Percentiles rank a stretch among this genome's conserved stretches.
phyloP scores from a whole-genome alignment of 2,113 vertebrate species.

The Siniperca knerii region DNA sequence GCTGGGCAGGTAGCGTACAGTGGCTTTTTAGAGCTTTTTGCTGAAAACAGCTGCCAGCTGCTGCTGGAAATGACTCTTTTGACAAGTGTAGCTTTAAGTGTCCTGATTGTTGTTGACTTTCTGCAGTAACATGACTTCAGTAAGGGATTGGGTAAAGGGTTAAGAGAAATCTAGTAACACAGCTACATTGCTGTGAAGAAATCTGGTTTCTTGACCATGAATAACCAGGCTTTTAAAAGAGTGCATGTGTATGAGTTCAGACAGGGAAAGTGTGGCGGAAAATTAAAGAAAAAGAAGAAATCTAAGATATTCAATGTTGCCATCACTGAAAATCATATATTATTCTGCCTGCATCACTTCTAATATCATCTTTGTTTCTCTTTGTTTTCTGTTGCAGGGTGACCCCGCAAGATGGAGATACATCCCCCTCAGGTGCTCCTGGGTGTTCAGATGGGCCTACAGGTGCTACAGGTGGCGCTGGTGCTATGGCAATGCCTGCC shows the following conservation, averaged over 20 bases:
- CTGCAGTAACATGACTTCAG: neutral
- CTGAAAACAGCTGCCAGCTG: neutral
- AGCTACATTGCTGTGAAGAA: neutral
- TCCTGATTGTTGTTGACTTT: neutral
- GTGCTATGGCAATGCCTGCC: conserved; percentile 89
- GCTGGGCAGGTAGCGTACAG: no score
- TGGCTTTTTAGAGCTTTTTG: no score
- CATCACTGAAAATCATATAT: neutral
- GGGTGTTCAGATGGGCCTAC: conserved; percentile 66
- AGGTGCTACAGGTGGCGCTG: conserved; percentile 76
- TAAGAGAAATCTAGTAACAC: neutral
- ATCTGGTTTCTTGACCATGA: neutral
- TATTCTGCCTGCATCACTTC: neutral
- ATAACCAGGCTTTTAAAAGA: neutral
- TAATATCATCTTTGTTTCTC: conserved; percentile 15
- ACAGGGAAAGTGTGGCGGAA: neutral
- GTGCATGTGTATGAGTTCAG: neutral
- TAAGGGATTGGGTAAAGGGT: neutral
- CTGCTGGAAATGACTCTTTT: neutral
- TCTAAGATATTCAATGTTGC: neutral
- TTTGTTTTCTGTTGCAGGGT: conserved; percentile 85
- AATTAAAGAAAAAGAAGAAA: neutral
- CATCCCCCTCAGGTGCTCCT: conserved; percentile 67
- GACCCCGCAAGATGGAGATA: conserved; percentile 84
- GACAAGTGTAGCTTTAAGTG: neutral